These are phyloP conservation scores for Synaphobranchus kaupii DNA, from an alignment of 2,797 vertebrate species.

Conservation along the genomic window DNA sequence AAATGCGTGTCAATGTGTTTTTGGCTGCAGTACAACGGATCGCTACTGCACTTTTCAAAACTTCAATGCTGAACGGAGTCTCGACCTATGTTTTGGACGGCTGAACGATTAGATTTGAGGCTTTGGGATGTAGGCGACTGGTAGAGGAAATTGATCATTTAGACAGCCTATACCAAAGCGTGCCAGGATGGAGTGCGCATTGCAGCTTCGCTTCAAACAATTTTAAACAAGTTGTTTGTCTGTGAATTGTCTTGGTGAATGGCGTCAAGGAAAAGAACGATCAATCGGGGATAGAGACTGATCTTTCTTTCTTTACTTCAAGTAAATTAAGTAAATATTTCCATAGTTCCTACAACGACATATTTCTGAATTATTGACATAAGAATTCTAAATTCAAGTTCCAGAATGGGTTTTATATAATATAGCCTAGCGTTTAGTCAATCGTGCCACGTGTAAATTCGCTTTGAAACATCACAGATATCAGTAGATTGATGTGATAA, in stretches of 20 bases:
- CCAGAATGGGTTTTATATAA: background rate
- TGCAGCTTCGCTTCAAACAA: background rate
- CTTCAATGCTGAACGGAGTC: background rate
- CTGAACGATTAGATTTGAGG: background rate
- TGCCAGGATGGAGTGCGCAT: background rate
- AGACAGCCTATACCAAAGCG: background rate
- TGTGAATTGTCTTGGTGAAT: background rate
- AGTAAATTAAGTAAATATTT: background rate
- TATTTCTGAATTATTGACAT: background rate
- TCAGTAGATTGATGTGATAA: no score
- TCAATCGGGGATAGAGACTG: background rate
- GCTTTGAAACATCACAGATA: background rate
- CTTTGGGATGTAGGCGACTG: background rate
- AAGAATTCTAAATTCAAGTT: background rate
- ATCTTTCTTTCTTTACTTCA: background rate
- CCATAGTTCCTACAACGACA: background rate
- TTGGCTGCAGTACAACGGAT: background rate
- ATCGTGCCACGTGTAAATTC: background rate
- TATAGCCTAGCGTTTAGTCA: background rate
- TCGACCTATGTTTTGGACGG: background rate
- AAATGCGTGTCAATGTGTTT: constrained; percentile 4
- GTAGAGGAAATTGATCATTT: background rate
- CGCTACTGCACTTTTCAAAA: background rate
- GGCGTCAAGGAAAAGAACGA: background rate
- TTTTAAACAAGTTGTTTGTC: background rate